Base-by-base conservation (phyloP, 2,888 invertebrate species). In the Phytoseiulus persimilis region DNA sequence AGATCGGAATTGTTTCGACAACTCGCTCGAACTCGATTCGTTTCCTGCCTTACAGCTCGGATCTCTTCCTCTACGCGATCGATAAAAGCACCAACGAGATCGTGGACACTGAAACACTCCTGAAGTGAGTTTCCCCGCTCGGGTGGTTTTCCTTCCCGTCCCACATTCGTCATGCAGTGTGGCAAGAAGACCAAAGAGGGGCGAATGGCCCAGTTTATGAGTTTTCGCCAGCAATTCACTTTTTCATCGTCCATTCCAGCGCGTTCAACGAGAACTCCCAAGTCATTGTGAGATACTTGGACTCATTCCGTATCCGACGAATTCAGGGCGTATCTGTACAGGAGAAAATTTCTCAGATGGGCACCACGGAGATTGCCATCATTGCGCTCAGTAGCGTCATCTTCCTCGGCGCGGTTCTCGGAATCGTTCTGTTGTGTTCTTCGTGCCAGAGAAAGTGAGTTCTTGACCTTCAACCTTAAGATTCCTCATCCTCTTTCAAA, bases 41-140 rank as follows among this genome's bases (percentile, higher is more conserved):
- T 18, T 65, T 65, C 28, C 1, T 65, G 1, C 18, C 18, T 94
- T 94, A 91, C 93, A 96, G 96, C 90, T 96, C 96, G 33, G 96
- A 96, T 92, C 94, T 96, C 93, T 96, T 96, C 92, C 94, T 97
- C 90, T 97, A 96, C 92, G 96, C 96, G 0, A 95, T 97, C 32
- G 96, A 96, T 93, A 96, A 95, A 0, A 94, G 95, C 91, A 95
- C 96, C 6, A 96, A 96, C 92, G 94, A 95, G 0, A 95, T 97
- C 90, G 95, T 96, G 89, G 96, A 96, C 92, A 96, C 95, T 94
- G 95, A 95, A 89, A 90, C 91, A 33, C 87, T 92, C 23, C 89
- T 92, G 18, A 91, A 91, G 92, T 92, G 91, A 90, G 91, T 90
- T 31, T 33, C 31, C 31, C 5, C 65, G 23, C 31, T 33, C 18